A percentile compares a stretch with the other conserved stretches of the same genome.
Evolutionary conservation across 2,113 vertebrate genomes (phyloP).

Genomic region (Petroica traversi): DNA sequence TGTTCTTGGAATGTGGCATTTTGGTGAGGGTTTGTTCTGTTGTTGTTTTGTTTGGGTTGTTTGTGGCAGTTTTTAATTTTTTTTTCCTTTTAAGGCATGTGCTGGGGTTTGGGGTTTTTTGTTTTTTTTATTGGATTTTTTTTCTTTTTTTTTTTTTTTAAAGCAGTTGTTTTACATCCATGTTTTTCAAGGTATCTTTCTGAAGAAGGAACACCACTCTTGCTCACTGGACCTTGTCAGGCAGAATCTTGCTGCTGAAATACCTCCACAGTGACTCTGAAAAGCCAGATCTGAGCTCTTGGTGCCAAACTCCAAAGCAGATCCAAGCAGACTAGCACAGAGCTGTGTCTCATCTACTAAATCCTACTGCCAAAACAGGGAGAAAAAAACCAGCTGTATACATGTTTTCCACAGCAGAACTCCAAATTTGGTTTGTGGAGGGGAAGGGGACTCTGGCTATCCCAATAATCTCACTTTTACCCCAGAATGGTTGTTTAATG

Average conservation of each 20-base stretch:
- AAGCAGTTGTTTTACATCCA: not conserved
- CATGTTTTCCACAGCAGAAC: accelerated
- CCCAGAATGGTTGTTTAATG: not conserved
- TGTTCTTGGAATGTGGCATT: not conserved
- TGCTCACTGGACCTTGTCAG: not conserved
- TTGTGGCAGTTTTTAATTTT: not conserved
- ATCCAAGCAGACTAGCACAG: not conserved
- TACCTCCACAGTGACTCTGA: not conserved
- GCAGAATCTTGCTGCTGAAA: not conserved
- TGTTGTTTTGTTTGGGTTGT: not conserved
- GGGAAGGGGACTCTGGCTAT: not conserved
- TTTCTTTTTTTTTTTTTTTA: too few species aligned
- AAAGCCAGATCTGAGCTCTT: not conserved
- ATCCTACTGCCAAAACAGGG: not conserved
- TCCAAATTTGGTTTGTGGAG: not conserved
- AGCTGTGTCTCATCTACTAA: not conserved
- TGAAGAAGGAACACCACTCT: not conserved
- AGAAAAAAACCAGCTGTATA: accelerated
- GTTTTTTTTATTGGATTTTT: too few species aligned
- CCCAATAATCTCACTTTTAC: not conserved
- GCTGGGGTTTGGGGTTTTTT: too few species aligned
- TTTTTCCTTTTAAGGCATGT: not conserved
- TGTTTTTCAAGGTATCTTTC: not conserved
- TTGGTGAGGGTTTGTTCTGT: not conserved
- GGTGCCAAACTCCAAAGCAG: not conserved